Conservation (phyloP, 2,797 vertebrate genomes). For the Coendou prehensilis region DNA sequence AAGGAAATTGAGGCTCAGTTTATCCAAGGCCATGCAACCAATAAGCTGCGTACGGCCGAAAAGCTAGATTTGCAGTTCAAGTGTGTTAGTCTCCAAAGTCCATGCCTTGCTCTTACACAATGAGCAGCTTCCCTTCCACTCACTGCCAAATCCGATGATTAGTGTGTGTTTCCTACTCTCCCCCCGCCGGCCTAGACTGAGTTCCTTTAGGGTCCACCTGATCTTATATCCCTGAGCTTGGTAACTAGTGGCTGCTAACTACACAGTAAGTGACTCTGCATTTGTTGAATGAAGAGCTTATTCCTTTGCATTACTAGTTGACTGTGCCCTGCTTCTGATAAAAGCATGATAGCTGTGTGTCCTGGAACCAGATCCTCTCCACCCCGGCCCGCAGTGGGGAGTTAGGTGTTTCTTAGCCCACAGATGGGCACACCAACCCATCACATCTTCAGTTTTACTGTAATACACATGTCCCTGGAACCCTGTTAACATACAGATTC, state of each 20-base stretch:
- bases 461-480: background rate
- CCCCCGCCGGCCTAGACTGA: background rate
- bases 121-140: background rate
- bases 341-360: background rate
- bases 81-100: background rate
- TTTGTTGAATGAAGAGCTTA: background rate
- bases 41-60: background rate
- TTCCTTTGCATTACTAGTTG: background rate
- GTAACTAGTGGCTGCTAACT: background rate
- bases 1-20: background rate
- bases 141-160: background rate
- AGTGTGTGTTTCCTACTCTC: background rate
- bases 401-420: background rate
- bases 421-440: background rate
- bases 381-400: background rate
- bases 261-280: background rate
- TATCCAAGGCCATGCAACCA: background rate
- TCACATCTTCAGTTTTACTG: background rate
- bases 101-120: background rate
- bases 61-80: background rate
- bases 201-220: background rate
- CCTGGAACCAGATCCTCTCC: background rate
- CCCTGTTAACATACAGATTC: background rate
- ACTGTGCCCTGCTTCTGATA: background rate
- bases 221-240: background rate